A percentile compares a stretch with the other conserved stretches of the same genome.
Evolutionary conservation across 1,140 invertebrate species (phyloP).

Genomic region (Himalopsyche phryganea): DNA sequence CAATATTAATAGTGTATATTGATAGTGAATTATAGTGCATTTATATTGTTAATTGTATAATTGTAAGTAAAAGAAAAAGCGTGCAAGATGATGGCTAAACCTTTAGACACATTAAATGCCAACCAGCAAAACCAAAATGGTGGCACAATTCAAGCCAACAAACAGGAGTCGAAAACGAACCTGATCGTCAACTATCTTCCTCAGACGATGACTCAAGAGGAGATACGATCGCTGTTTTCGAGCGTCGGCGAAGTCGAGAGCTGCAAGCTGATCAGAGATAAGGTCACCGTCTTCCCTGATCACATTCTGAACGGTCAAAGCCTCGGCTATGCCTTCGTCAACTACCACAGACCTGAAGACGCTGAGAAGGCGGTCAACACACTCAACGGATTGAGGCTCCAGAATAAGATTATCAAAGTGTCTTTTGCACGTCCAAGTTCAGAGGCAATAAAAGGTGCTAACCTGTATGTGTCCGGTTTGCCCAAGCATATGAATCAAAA

Average conservation of each 20-base stretch:
- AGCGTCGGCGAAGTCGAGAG: constrained; percentile 86
- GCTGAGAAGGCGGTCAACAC: constrained; percentile 84
- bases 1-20: constrained; percentile 30
- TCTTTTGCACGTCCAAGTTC: constrained; percentile 85
- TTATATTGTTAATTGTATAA: constrained; percentile 23
- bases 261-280: constrained; percentile 87
- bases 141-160: constrained; percentile 56
- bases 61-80: constrained; percentile 21
- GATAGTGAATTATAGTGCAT: constrained; percentile 25
- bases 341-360: constrained; percentile 78
- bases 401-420: constrained; percentile 91
- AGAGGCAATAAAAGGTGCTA: constrained; percentile 86
- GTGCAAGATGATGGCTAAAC: constrained; percentile 50
- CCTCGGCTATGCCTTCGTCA: constrained; percentile 87
- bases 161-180: constrained; percentile 68
- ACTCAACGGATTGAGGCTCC: constrained; percentile 78
- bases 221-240: constrained; percentile 79
- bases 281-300: constrained; percentile 68
- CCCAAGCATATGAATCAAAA: constrained; percentile 82
- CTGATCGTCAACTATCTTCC: constrained; percentile 90
- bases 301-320: constrained; percentile 70
- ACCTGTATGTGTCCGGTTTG: constrained; percentile 83
- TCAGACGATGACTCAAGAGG: constrained; percentile 90
- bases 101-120: constrained; percentile 50
- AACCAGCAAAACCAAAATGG: constrained; percentile 48